Percentiles rank a stretch among this genome's conserved stretches.
Conservation (phyloP, 2,888 invertebrate genomes). For the Macrophya alboannulata region DNA sequence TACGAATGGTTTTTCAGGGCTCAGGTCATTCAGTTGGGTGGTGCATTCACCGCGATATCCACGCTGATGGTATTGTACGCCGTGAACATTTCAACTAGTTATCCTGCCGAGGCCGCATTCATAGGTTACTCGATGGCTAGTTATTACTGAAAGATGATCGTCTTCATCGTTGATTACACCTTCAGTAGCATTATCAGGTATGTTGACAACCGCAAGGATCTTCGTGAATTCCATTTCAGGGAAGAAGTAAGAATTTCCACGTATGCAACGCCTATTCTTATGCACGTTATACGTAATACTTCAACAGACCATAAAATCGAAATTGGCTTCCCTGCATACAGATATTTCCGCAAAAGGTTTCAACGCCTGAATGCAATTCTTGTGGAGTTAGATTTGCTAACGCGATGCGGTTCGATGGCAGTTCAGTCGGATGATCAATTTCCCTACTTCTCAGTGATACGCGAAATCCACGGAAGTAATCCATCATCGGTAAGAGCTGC, state of each 20-base stretch:
- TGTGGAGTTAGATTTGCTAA: background rate
- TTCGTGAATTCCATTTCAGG: background rate
- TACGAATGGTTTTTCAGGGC: background rate
- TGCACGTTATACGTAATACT: background rate
- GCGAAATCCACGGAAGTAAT: background rate
- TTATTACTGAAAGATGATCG: background rate
- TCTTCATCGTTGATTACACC: background rate
- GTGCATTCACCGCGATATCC: background rate
- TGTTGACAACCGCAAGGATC: background rate
- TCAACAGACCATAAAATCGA: background rate
- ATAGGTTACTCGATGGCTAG: background rate
- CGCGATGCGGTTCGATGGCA: background rate
- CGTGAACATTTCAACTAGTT: background rate
- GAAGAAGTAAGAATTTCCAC: background rate
- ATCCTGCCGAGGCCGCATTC: background rate
- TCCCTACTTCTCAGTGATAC: background rate
- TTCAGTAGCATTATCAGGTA: background rate
- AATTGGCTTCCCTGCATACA: background rate
- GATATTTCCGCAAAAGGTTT: conserved; percentile 1
- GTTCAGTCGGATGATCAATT: background rate
- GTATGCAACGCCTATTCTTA: background rate
- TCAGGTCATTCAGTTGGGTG: background rate
- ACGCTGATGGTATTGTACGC: background rate
- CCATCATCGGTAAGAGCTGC: background rate
- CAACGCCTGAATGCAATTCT: background rate